phyloP scores from a whole-genome alignment of 2,113 vertebrate genomes.

The Phylloscopus trochilus region DNA sequence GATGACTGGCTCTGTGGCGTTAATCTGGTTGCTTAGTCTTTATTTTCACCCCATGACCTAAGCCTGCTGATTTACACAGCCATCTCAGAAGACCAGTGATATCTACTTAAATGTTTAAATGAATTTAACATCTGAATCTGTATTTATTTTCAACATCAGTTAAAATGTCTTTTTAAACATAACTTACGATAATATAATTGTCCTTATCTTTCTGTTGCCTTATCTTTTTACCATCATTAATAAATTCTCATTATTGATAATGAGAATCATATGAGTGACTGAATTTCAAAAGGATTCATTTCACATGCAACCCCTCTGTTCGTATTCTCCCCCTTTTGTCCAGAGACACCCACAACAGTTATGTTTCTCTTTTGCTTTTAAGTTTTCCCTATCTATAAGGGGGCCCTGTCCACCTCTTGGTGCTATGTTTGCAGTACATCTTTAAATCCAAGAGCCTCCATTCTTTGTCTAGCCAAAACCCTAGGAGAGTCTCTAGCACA shows the following conservation, averaged over 20 bases:
- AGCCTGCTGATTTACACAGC: neutral
- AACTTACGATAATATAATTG: neutral
- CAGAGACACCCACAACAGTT: neutral
- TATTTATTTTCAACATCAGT: neutral
- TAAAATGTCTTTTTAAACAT: neutral
- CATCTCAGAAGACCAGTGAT: neutral
- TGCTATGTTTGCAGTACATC: neutral
- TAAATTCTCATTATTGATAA: neutral
- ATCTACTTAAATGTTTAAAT: neutral
- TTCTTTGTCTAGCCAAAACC: neutral
- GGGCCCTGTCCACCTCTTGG: neutral
- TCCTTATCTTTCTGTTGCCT: neutral
- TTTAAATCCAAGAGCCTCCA: neutral
- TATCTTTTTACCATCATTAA: neutral
- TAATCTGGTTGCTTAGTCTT: neutral
- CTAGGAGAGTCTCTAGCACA: neutral
- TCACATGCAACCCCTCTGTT: neutral
- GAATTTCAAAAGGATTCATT: neutral
- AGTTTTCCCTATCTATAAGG: neutral
- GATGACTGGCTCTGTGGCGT: neutral
- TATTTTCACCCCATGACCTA: neutral
- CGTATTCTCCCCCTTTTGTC: neutral
- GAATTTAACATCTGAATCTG: neutral
- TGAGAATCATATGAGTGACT: neutral
- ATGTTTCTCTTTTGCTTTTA: neutral